Percentiles rank a stretch among this genome's conserved stretches.
Conservation (phyloP, 2,113 vertebrate genomes). For the Naja naja region DNA sequence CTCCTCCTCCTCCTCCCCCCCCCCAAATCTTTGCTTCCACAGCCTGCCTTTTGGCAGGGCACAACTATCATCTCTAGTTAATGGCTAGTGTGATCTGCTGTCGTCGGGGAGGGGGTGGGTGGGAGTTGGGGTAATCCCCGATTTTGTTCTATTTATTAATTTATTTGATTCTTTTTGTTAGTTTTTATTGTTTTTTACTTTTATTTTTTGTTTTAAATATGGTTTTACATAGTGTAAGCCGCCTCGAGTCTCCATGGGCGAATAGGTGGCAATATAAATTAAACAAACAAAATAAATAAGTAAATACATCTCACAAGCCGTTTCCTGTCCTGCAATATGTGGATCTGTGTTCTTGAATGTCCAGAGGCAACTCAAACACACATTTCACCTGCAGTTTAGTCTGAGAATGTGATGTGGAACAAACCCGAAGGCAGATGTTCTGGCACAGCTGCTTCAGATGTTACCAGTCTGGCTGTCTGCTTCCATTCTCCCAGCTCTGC, state of each 20-base stretch:
- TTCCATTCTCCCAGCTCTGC: background rate
- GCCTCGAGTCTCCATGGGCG: too few species aligned
- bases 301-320: background rate
- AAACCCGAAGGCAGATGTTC: background rate
- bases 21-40: background rate
- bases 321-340: background rate
- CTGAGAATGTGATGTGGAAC: background rate
- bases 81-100: too few species aligned
- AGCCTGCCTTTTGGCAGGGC: rapidly evolving
- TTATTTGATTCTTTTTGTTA: too few species aligned
- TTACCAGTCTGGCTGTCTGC: slow-evolving; percentile 35
- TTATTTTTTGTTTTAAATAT: too few species aligned
- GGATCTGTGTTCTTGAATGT: background rate
- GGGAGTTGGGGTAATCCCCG: too few species aligned
- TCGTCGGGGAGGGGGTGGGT: too few species aligned
- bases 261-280: too few species aligned
- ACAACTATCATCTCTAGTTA: background rate
- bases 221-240: too few species aligned
- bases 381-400: slow-evolving; percentile 6
- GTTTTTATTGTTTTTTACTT: too few species aligned
- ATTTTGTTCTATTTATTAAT: too few species aligned
- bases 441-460: background rate
- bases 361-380: background rate
- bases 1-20: too few species aligned
- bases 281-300: too few species aligned